A percentile compares a stretch with the other conserved stretches of the same genome.
phyloP scores from a whole-genome alignment of 2,888 invertebrate genomes.

The Syrphus vitripennis region DNA sequence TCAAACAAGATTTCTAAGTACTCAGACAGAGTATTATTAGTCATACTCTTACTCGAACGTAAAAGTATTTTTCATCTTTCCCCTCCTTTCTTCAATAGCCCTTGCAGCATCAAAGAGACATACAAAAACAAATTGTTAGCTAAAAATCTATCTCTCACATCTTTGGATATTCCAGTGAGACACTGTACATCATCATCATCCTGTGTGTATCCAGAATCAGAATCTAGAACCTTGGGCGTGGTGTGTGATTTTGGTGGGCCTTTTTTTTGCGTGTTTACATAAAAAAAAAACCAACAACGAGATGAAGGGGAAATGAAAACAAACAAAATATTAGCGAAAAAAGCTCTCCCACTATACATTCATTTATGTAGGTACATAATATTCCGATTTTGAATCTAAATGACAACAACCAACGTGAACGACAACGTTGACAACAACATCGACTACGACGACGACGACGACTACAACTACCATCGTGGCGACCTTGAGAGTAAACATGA shows the following conservation, averaged over 20 bases:
- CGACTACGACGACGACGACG: constrained; percentile 31
- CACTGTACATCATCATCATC: constrained; percentile 19
- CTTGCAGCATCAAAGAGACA: not conserved
- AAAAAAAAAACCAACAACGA: not conserved
- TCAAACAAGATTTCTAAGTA: constrained; percentile 32
- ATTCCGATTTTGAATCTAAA: not conserved
- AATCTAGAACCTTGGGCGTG: constrained; percentile 25
- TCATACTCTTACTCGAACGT: constrained; percentile 25
- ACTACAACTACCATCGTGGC: constrained; percentile 59
- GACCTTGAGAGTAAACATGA: constrained; percentile 79
- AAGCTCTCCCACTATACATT: constrained; percentile 11
- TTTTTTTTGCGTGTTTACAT: constrained; percentile 4
- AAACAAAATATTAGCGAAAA: constrained; percentile 23
- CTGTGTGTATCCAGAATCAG: constrained; percentile 3
- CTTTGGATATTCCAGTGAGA: constrained; percentile 26
- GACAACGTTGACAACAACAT: constrained; percentile 4
- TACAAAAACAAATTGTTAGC: constrained; percentile 7
- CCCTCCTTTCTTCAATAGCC: not conserved
- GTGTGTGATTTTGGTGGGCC: constrained; percentile 10
- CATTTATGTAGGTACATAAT: not conserved
- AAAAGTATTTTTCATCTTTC: not conserved
- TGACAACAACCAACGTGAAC: constrained; percentile 26
- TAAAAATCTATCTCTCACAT: constrained; percentile 8
- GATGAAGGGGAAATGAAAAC: constrained; percentile 4
- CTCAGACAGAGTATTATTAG: constrained; percentile 58